Conservation (phyloP, 2,888 invertebrate species). For the Antheraea yamamai region DNA sequence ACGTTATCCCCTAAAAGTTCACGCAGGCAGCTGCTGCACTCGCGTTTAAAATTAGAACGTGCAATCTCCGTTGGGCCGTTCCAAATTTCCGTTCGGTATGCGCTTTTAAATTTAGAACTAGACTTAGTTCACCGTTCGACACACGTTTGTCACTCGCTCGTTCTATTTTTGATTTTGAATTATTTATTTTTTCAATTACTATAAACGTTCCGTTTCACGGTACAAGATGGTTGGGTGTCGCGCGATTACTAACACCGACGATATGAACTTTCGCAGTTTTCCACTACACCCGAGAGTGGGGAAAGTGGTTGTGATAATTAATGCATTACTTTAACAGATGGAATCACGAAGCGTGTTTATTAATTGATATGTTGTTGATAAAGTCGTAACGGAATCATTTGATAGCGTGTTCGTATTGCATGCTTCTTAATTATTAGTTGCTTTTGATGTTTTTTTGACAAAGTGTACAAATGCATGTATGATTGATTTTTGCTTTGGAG, state of each 20-base stretch:
- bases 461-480: neutral
- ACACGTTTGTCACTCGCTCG: slow-evolving; percentile 73
- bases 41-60: slow-evolving; percentile 69
- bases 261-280: slow-evolving; percentile 74
- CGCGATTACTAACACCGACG: slow-evolving; percentile 51
- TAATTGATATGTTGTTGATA: slow-evolving; percentile 52
- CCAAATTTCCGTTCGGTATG: slow-evolving; percentile 78
- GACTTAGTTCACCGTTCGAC: slow-evolving; percentile 77
- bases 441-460: slow-evolving; percentile 3
- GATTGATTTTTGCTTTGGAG: neutral
- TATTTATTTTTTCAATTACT: slow-evolving; percentile 34
- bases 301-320: slow-evolving; percentile 74
- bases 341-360: slow-evolving; percentile 48
- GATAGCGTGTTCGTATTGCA: slow-evolving; percentile 13
- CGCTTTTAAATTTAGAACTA: slow-evolving; percentile 73
- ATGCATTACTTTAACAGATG: slow-evolving; percentile 60
- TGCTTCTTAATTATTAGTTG: slow-evolving; percentile 15
- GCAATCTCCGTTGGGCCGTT: slow-evolving; percentile 73
- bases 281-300: slow-evolving; percentile 64
- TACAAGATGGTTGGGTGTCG: slow-evolving; percentile 43
- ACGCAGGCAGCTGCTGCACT: slow-evolving; percentile 78
- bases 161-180: slow-evolving; percentile 55
- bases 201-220: slow-evolving; percentile 44
- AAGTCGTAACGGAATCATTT: slow-evolving; percentile 10
- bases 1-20: slow-evolving; percentile 57